Percentiles rank a stretch among this genome's conserved stretches.
Conservation (phyloP, 2,113 vertebrate genomes). For the Pteronura brasiliensis region DNA sequence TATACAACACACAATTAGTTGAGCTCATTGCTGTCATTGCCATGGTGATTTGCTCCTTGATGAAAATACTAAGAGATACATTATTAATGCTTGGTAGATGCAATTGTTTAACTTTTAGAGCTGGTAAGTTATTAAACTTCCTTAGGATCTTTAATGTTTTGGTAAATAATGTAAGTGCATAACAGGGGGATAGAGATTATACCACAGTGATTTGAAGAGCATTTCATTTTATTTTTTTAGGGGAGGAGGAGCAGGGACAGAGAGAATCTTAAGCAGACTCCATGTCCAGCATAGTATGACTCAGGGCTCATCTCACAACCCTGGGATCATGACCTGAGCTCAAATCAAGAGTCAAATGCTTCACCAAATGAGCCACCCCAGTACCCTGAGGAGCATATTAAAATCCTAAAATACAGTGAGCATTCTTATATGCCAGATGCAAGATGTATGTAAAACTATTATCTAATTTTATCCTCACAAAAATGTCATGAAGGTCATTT, state of each 20-base stretch:
- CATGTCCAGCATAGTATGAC: neutral
- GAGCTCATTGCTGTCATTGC: neutral
- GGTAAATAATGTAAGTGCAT: neutral
- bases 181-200: neutral
- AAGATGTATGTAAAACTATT: neutral
- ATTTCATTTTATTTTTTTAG: neutral
- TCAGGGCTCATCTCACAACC: neutral
- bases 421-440: neutral
- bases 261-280: neutral
- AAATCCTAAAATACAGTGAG: neutral
- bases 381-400: neutral
- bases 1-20: neutral
- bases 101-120: neutral
- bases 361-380: neutral
- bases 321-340: neutral
- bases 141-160: neutral
- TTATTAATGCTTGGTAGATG: neutral
- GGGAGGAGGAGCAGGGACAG: neutral
- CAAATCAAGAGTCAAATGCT: neutral
- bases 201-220: neutral
- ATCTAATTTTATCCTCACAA: neutral
- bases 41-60: neutral
- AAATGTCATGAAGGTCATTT: neutral
- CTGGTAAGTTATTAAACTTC: neutral
- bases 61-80: neutral